Percentiles rank a stretch among this genome's conserved stretches.
Evolutionary conservation across 2,888 invertebrate species (phyloP).

Genomic region (Monopis laevigella): DNA sequence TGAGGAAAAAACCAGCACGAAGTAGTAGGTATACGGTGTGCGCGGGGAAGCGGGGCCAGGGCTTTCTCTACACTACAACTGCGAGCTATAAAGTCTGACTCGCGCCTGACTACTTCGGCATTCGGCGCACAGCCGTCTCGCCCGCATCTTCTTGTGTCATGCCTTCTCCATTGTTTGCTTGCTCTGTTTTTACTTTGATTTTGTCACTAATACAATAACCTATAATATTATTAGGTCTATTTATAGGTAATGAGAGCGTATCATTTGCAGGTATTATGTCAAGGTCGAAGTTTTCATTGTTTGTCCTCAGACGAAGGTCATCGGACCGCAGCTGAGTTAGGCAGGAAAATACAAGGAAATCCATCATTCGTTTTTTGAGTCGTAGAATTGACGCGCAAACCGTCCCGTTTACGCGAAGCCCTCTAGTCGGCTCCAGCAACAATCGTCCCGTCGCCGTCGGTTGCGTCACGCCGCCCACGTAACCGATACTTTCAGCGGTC

Average conservation of each 20-base stretch:
- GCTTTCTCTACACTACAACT: constrained; percentile 58
- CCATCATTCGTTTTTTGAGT: constrained; percentile 55
- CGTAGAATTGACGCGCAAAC: constrained; percentile 23
- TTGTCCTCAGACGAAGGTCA: constrained; percentile 61
- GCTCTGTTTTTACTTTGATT: constrained; percentile 34
- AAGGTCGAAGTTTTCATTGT: constrained; percentile 62
- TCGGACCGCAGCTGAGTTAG: constrained; percentile 34
- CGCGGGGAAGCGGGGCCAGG: constrained; percentile 51
- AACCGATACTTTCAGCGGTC: constrained; percentile 8
- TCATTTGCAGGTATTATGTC: constrained; percentile 54
- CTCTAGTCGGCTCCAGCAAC: constrained; percentile 26
- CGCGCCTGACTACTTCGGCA: constrained; percentile 60
- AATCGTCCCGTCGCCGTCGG: constrained; percentile 15
- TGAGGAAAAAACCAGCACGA: constrained; percentile 65
- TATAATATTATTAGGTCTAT: constrained; percentile 42
- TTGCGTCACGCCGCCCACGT: constrained; percentile 3
- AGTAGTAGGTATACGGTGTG: constrained; percentile 37
- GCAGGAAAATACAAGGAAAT: constrained; percentile 65
- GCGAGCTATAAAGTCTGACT: constrained; percentile 58
- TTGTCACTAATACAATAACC: constrained; percentile 50
- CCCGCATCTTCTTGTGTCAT: constrained; percentile 50
- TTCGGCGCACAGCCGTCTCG: constrained; percentile 65
- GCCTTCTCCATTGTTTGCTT: constrained; percentile 36
- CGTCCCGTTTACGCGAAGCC: constrained; percentile 28
- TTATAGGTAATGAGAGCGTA: constrained; percentile 53